Conservation (phyloP, 92 coral and sea anemone species). For the Heliopora coerulea region DNA sequence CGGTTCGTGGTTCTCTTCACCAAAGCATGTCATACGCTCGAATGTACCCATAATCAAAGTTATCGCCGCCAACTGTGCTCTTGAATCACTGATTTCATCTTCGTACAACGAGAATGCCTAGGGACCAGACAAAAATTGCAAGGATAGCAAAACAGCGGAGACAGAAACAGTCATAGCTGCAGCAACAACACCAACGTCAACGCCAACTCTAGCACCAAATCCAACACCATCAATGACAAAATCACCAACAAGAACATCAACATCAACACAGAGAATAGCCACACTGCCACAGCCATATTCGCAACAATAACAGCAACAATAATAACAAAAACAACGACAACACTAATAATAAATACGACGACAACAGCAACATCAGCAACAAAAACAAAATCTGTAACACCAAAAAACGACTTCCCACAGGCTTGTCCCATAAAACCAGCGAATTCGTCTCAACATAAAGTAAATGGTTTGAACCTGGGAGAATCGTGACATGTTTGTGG, state of each 20-base stretch:
- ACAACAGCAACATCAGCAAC: too few species aligned
- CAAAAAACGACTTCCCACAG: too few species aligned
- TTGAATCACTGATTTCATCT: constrained; percentile 98
- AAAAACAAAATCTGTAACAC: too few species aligned
- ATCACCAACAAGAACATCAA: too few species aligned
- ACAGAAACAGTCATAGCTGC: neutral
- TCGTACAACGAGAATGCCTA: constrained; percentile 97
- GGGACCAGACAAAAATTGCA: constrained; percentile 1
- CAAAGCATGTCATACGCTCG: constrained; percentile 97
- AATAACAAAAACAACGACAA: neutral
- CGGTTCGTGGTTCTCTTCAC: constrained; percentile 99
- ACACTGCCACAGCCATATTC: too few species aligned
- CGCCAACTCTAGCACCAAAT: neutral
- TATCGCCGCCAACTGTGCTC: constrained; percentile 94
- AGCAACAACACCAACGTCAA: neutral
- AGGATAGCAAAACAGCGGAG: neutral
- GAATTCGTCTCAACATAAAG: too few species aligned
- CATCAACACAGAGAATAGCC: too few species aligned
- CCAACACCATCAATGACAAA: too few species aligned
- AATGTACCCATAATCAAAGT: constrained; percentile 96
- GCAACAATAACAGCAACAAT: neutral
- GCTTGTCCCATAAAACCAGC: too few species aligned
- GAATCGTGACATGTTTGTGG: too few species aligned
- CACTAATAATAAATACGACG: too few species aligned
- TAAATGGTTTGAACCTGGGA: too few species aligned